A percentile compares a stretch with the other conserved stretches of the same genome.
Evolutionary conservation across 2,113 vertebrate species (phyloP).

Genomic region (Mesembrinibis cayennensis): DNA sequence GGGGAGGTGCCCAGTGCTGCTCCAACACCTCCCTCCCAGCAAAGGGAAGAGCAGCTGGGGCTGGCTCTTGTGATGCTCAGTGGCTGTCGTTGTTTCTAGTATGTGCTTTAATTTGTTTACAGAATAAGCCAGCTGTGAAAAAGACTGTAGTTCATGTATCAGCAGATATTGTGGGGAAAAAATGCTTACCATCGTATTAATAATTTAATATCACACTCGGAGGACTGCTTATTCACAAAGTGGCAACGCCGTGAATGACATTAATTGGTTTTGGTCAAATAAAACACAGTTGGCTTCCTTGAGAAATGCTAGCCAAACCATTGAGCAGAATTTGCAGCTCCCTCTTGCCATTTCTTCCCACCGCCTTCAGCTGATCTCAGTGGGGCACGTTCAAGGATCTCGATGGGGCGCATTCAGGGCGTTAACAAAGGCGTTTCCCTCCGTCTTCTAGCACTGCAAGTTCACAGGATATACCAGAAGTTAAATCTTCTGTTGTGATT

Average conservation of each 20-base stretch:
- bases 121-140: neutral
- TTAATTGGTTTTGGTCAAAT: neutral
- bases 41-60: neutral
- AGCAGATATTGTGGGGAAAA: neutral
- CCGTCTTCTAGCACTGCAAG: neutral
- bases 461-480: neutral
- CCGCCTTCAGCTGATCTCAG: neutral
- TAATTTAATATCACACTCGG: neutral
- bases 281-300: neutral
- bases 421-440: neutral
- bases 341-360: neutral
- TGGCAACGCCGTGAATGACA: neutral
- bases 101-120: neutral
- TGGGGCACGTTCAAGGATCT: neutral
- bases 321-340: neutral
- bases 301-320: neutral
- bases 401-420: neutral
- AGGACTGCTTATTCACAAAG: neutral
- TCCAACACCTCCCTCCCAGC: neutral
- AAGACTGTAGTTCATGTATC: neutral
- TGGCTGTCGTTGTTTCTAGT: neutral
- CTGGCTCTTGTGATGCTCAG: neutral
- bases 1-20: neutral
- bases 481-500: neutral
- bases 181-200: neutral